These are phyloP conservation scores for Helleia helle DNA, from an alignment of 2,888 invertebrate species.

Conservation along the genomic window DNA sequence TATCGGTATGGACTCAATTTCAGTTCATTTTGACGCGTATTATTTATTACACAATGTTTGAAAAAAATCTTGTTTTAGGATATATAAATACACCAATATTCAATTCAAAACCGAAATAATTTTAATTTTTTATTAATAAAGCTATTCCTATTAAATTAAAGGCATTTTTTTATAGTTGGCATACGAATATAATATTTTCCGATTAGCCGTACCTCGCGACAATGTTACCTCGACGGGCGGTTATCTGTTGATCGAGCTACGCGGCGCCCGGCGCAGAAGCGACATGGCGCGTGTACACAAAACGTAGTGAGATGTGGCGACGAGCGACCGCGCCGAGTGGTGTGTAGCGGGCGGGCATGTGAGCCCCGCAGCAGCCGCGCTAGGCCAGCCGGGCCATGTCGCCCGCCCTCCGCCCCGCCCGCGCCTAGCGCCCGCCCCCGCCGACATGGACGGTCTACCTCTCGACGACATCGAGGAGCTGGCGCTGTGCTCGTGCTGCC, in stretches of 20 bases:
- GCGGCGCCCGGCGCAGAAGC: conserved; percentile 32
- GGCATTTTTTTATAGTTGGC: too few relatives aligned
- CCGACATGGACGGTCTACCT: conserved; percentile 72
- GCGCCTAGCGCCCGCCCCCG: not conserved
- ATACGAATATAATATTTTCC: too few relatives aligned
- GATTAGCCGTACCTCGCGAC: conserved; percentile 15
- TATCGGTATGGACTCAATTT: too few relatives aligned
- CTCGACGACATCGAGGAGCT: conserved; percentile 82
- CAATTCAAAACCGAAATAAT: too few relatives aligned
- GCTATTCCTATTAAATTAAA: too few relatives aligned
- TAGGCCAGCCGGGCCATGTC: conserved; percentile 9
- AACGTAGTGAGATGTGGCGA: conserved; percentile 39
- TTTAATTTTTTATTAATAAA: too few relatives aligned
- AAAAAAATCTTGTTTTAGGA: too few relatives aligned
- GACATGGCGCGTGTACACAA: conserved; percentile 42
- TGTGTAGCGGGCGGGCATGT: too few relatives aligned
- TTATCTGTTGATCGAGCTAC: conserved; percentile 45
- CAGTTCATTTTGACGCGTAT: too few relatives aligned
- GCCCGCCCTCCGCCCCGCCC: conserved; percentile 29
- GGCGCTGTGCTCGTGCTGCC: conserved; percentile 83
- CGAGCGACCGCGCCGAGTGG: conserved; percentile 20
- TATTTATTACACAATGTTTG: too few relatives aligned
- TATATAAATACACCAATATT: too few relatives aligned
- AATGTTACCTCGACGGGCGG: conserved; percentile 25
- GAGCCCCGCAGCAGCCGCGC: conserved; percentile 21